Evolutionary conservation across 1,140 invertebrate species (phyloP).

Genomic region (Capitella teleta): DNA sequence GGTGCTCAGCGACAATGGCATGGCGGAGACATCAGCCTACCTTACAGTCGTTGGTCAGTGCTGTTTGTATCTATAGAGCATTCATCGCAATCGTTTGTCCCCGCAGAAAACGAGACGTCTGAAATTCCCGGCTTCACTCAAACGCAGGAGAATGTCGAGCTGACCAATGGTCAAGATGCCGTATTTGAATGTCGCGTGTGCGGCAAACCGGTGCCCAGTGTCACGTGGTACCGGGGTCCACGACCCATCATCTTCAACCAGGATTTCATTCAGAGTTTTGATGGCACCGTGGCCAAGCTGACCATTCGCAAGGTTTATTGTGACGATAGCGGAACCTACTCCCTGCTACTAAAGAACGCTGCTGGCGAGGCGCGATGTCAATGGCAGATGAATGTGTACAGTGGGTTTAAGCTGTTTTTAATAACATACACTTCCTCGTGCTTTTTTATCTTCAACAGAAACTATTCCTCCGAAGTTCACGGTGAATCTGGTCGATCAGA

Average conservation of each 20-base stretch:
- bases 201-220: not conserved
- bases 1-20: not conserved
- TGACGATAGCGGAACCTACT: not conserved
- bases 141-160: not conserved
- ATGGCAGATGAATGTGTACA: not conserved
- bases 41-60: not conserved
- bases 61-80: too few species aligned
- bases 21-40: not conserved
- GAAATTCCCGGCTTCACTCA: not conserved
- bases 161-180: not conserved
- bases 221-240: not conserved
- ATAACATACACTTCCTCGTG: too few species aligned
- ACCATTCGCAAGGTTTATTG: not conserved
- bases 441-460: too few species aligned
- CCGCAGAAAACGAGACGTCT: too few species aligned
- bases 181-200: not conserved
- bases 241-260: too few species aligned
- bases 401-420: too few species aligned
- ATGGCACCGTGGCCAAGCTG: not conserved
- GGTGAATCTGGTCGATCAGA: not conserved
- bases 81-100: too few species aligned
- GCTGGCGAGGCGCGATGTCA: not conserved
- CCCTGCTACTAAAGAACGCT: not conserved
- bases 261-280: too few species aligned
- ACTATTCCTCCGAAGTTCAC: too few species aligned